Percentiles rank a stretch among this genome's conserved stretches.
Conservation (phyloP, 2,888 invertebrate species). For the Apamea anceps region DNA sequence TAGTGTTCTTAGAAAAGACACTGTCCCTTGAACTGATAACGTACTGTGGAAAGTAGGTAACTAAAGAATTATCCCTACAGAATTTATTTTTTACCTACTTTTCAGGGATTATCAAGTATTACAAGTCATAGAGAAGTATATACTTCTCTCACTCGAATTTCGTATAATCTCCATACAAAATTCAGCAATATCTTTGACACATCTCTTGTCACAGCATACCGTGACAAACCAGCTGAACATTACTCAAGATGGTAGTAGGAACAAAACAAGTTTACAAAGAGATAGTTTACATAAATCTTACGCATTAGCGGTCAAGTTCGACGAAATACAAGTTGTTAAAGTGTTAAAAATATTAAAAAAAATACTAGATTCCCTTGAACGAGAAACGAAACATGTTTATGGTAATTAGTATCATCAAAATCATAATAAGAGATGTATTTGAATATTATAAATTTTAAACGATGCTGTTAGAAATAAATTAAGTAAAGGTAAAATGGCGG, state of each 20-base stretch:
- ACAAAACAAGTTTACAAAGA: slow-evolving; percentile 19
- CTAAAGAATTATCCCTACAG: neutral
- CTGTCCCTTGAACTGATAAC: neutral
- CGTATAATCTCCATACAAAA: neutral
- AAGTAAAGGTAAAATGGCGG: neutral
- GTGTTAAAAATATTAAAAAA: slow-evolving; percentile 41
- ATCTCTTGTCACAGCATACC: neutral
- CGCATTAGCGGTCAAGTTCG: slow-evolving; percentile 42
- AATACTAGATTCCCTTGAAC: slow-evolving; percentile 63
- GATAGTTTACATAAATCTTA: slow-evolving; percentile 29
- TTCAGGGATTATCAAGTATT: neutral
- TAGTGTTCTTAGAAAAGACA: neutral
- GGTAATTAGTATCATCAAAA: slow-evolving; percentile 50
- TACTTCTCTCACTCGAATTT: neutral
- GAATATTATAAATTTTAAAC: slow-evolving; percentile 26
- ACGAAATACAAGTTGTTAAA: slow-evolving; percentile 36
- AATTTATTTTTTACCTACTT: too few relatives aligned
- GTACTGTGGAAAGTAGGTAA: neutral
- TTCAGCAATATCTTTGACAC: neutral
- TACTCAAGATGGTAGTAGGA: neutral
- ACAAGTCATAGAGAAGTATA: neutral
- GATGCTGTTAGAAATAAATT: slow-evolving; percentile 15
- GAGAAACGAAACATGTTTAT: slow-evolving; percentile 52
- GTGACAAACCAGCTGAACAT: neutral
- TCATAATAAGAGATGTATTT: slow-evolving; percentile 39